phyloP scores from a whole-genome alignment of 2,888 invertebrate genomes.

The Boloria euphrosyne region DNA sequence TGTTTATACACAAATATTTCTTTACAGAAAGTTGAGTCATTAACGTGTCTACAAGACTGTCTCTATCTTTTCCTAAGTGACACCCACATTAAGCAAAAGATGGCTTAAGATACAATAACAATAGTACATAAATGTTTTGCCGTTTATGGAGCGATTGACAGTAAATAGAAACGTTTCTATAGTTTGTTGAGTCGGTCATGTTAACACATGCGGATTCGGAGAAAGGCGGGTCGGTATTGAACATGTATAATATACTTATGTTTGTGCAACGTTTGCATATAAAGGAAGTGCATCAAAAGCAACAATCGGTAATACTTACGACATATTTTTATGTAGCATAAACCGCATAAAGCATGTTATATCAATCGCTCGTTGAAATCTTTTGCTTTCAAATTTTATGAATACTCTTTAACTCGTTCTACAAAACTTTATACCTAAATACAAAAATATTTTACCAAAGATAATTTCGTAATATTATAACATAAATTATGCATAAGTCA shows the following conservation, averaged over 20 bases:
- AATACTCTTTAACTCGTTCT: constrained; percentile 2
- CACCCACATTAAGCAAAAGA: constrained; percentile 33
- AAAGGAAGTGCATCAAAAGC: constrained; percentile 37
- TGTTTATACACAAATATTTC: neutral
- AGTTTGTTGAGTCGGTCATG: constrained; percentile 54
- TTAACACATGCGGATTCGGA: constrained; percentile 53
- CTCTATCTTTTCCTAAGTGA: constrained; percentile 17
- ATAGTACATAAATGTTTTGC: constrained; percentile 44
- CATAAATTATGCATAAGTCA: constrained; percentile 38
- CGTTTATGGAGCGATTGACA: constrained; percentile 47
- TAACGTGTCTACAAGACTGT: constrained; percentile 10
- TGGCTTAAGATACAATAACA: constrained; percentile 35
- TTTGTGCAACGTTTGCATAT: constrained; percentile 37
- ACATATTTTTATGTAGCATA: neutral
- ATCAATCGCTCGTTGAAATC: constrained; percentile 63
- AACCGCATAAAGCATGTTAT: too few relatives aligned
- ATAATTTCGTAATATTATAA: constrained; percentile 41
- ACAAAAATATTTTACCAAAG: constrained; percentile 38
- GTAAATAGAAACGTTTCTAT: constrained; percentile 47
- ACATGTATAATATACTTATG: constrained; percentile 31
- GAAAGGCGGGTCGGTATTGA: constrained; percentile 53
- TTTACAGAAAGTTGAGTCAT: constrained; percentile 23
- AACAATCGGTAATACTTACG: neutral
- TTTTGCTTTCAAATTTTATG: constrained; percentile 53
- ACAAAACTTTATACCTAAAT: constrained; percentile 1